Evolutionary conservation across 1,140 invertebrate species (phyloP), one percentile per base, ranked within the genome.

Genomic region (Goniozus legneri): DNA sequence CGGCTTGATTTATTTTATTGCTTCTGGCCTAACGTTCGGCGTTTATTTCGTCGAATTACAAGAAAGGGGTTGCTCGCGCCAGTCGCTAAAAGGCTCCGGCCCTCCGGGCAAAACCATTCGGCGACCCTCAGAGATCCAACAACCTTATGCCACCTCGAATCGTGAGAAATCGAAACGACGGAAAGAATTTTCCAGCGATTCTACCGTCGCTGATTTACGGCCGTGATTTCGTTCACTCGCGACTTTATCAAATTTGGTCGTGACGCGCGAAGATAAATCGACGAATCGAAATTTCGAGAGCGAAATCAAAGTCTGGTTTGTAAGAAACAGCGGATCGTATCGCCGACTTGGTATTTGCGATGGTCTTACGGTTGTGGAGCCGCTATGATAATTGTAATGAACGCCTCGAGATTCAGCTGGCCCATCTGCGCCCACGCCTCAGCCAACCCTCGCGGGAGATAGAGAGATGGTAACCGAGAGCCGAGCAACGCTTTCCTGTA

Each of bases 311-410:
- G 53, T 43, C 38, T 13, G 40, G 4, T 13, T 6, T 8, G 15
- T 31, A 49, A 48, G 46, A 56, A 56, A 58, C 27, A 8, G 6
- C 16, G 18, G 13, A 35, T 37, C 40, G 16, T 32, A 41, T 40
- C 50, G 32, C 50, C 31, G 48, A 52, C 54, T 61, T 61, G 56
- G 47, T 49, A 51, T 60, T 61, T 54, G 54, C 50, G 48, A 54
- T 56, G 52, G 56, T 63, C 58, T 61, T 64, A 60, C 58, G 65
- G 63, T 73, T 71, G 66, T 73, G 71, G 58, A 60, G 56, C 60
- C 54, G 54, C 60, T 59, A 66, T 71, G 72, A 73, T 75, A 75
- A 73, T 75, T 75, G 69, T 73, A 75, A 75, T 68, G 72, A 73
- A 73, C 69, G 71, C 66, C 62, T 71, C 56, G 60, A 71, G 69